Base-by-base conservation (phyloP, 1,140 invertebrate species). In the Thaumetopoea pityocampa region DNA sequence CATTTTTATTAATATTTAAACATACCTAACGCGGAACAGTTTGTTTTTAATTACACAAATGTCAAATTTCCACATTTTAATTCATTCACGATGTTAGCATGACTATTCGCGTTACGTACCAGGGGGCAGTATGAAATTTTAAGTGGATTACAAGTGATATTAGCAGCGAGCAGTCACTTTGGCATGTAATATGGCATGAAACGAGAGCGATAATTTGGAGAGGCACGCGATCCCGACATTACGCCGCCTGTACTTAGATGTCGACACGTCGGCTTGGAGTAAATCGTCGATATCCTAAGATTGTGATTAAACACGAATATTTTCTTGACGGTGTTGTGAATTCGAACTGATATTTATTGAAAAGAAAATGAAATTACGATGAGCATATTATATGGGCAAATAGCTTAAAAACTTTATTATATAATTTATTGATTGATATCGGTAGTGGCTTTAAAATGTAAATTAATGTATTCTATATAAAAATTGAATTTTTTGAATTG, bases 181-280 rank as follows among this genome's bases (percentile, higher is more conserved):
- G 33, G 33, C 35, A 42, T 54, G 58, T 71, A 63, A 63, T 60
- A 63, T 54, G 35, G 57, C 51, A 54, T 63, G 49, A 43, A 55
- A 44, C 49, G 47, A 46, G 47, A 45, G 58, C 42, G 49, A 53
- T 71, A 62, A 73, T 72, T 67, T 33, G 53, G 45, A 27, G 20
- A 36, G 41, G 45, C 78, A 82, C 74, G 78, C 78, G 56, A 78
- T 67, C 26, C 41, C 6, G 34, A 50, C 59, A 71, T 80, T 67
- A 78, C 41, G 44, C 42, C 26, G n/a, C 29, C 34, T 15, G 17
- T 37, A 47, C 18, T 38, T 27, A n/a, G n/a, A n/a, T n/a, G 30
- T 29, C 24, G 10, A 43, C 29, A 14, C n/a, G 20, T 17, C 33
- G 16, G n/a, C 12, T 10, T 6, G 10, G 20, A 15, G 12, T 40